Evolutionary conservation across 2,888 invertebrate genomes (phyloP).

Genomic region (Drosophila paramelanica): DNA sequence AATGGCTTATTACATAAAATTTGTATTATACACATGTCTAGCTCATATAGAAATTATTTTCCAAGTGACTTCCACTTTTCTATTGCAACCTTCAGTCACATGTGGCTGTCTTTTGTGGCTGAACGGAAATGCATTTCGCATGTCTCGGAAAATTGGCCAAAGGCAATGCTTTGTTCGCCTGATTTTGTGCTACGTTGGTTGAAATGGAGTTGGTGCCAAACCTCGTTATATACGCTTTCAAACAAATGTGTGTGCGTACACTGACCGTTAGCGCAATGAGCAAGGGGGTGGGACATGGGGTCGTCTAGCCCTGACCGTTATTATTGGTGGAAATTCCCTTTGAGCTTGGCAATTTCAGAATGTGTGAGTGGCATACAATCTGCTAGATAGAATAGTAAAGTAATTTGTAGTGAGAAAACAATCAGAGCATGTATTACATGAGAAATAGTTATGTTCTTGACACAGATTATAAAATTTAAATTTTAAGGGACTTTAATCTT

Average conservation of each 20-base stretch:
- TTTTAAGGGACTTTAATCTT: not conserved
- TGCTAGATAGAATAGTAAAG: constrained; percentile 26
- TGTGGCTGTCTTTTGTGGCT: constrained; percentile 10
- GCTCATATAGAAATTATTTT: not conserved
- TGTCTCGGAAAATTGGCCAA: constrained; percentile 43
- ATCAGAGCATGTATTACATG: constrained; percentile 10
- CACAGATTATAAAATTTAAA: not conserved
- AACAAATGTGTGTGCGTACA: constrained; percentile 5
- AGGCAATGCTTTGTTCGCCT: constrained; percentile 31
- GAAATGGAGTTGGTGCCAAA: constrained; percentile 23
- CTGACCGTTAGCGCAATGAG: constrained; percentile 9
- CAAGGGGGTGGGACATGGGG: constrained; percentile 2
- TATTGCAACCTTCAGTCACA: constrained; percentile 3
- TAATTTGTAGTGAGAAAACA: constrained; percentile 33
- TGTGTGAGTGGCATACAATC: constrained; percentile 60
- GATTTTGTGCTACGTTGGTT: constrained; percentile 19
- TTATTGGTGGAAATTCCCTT: constrained; percentile 32
- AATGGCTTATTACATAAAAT: not conserved
- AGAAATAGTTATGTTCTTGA: not conserved
- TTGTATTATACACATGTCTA: not conserved
- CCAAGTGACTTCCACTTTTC: constrained; percentile 20
- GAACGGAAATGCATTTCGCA: constrained; percentile 43
- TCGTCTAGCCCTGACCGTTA: constrained; percentile 15
- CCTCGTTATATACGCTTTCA: constrained; percentile 13
- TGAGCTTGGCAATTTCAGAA: constrained; percentile 33